Conservation (phyloP, 1,140 invertebrate genomes). For the Eriocheir sinensis region DNA sequence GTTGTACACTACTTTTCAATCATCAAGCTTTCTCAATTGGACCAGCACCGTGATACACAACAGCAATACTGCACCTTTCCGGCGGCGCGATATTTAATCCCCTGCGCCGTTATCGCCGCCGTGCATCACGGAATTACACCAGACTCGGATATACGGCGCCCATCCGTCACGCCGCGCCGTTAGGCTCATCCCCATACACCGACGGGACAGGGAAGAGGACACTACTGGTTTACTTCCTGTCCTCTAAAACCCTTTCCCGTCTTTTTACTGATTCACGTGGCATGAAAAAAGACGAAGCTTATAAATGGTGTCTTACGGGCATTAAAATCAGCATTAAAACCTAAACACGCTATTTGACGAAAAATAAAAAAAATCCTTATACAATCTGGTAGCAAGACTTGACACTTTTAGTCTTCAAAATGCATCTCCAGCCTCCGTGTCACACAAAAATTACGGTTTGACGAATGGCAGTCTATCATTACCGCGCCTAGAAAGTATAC, state of each 20-base stretch:
- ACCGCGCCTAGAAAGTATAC: too few species aligned
- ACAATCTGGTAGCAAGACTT: too few species aligned
- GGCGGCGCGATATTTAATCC: neutral
- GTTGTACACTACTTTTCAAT: too few species aligned
- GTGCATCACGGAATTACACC: slow-evolving; percentile 14
- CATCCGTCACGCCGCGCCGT: neutral
- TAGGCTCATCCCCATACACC: neutral
- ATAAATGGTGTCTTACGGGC: neutral
- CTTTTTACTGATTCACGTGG: neutral
- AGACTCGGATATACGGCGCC: neutral
- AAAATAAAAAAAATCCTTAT: too few species aligned
- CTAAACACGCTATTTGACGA: too few species aligned
- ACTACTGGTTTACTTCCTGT: neutral
- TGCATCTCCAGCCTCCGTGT: too few species aligned
- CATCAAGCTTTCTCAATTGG: neutral
- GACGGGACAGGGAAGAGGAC: neutral
- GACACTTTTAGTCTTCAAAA: too few species aligned
- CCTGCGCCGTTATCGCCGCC: neutral
- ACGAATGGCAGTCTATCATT: too few species aligned
- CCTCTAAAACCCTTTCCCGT: neutral
- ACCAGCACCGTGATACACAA: neutral
- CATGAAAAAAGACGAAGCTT: neutral
- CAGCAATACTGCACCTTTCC: neutral
- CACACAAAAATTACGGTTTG: too few species aligned
- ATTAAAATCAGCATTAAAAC: too few species aligned